Evolutionary conservation across 64 coral and sea anemone genomes (phyloP).

Genomic region (Stichodactyla helianthus): DNA sequence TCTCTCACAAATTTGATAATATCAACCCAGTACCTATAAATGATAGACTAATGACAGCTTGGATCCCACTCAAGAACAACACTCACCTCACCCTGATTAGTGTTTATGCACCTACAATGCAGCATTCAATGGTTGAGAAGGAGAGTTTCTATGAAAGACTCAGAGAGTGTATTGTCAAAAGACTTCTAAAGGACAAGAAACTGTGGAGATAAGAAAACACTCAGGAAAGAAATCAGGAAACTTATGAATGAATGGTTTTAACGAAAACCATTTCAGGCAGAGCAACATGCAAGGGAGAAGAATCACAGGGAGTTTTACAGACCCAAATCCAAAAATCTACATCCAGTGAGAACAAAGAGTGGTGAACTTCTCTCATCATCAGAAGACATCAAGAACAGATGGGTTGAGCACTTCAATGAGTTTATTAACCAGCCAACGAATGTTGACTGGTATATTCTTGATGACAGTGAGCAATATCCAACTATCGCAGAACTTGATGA

Average conservation of each 20-base stretch:
- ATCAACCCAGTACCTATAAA: slow-evolving; percentile 28
- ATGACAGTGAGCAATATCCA: slow-evolving; percentile 24
- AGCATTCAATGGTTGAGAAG: background rate
- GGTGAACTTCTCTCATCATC: no score
- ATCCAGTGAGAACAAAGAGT: slow-evolving; percentile 11
- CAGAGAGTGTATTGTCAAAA: background rate
- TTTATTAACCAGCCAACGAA: slow-evolving; percentile 27
- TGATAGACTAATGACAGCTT: slow-evolving; percentile 35
- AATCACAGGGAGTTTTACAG: slow-evolving; percentile 16
- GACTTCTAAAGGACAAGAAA: slow-evolving; percentile 28
- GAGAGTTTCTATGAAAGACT: slow-evolving; percentile 23
- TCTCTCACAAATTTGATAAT: slow-evolving; percentile 7
- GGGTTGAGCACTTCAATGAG: slow-evolving; percentile 36
- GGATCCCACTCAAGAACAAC: background rate
- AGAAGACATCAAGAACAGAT: slow-evolving; percentile 20
- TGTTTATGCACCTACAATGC: slow-evolving; percentile 20
- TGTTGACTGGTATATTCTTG: slow-evolving; percentile 29
- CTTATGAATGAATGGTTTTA: no score
- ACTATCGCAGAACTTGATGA: slow-evolving; percentile 25
- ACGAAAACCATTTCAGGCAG: slow-evolving; percentile 6
- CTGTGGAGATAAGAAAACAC: slow-evolving; percentile 2
- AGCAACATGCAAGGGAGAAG: slow-evolving; percentile 11
- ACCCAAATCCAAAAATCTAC: background rate
- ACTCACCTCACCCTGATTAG: slow-evolving; percentile 28
- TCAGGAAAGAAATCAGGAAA: slow-evolving; percentile 20